Conservation (phyloP, 2,113 vertebrate genomes). For the Helogale parvula region DNA sequence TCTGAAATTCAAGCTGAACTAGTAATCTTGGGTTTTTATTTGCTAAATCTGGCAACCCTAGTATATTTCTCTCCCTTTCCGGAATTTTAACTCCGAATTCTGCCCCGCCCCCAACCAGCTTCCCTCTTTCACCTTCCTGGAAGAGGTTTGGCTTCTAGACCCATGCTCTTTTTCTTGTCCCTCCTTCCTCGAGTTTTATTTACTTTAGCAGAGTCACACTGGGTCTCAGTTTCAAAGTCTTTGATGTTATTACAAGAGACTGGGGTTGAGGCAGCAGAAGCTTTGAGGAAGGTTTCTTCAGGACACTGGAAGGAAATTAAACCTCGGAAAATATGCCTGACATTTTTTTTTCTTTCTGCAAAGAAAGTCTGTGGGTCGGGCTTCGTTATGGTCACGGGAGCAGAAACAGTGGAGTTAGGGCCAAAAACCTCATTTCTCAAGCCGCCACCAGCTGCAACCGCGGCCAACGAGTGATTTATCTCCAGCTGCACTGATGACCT, state of each 20-base stretch:
- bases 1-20: conserved; percentile 46
- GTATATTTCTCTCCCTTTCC: background rate
- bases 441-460: conserved; percentile 8
- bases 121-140: background rate
- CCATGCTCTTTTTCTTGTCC: conserved; percentile 5
- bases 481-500: conserved; percentile 31
- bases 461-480: conserved; percentile 30
- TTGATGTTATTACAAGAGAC: conserved; percentile 58
- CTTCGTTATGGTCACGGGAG: conserved; percentile 35
- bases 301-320: conserved; percentile 74
- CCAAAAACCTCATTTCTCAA: conserved; percentile 52
- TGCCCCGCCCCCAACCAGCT: background rate
- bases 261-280: background rate
- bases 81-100: conserved; percentile 35
- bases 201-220: conserved; percentile 66
- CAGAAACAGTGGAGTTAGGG: background rate
- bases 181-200: conserved; percentile 54
- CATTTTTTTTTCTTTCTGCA: conserved; percentile 43
- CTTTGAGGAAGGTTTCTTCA: conserved; percentile 72
- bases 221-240: conserved; percentile 68
- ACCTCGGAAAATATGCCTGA: conserved; percentile 64
- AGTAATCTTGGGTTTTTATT: conserved; percentile 2
- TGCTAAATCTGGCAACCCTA: background rate
- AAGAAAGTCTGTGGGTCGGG: conserved; percentile 44
- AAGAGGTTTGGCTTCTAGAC: background rate